Base-by-base conservation (phyloP, 1,140 invertebrate species). In the Drosophila ambigua region DNA sequence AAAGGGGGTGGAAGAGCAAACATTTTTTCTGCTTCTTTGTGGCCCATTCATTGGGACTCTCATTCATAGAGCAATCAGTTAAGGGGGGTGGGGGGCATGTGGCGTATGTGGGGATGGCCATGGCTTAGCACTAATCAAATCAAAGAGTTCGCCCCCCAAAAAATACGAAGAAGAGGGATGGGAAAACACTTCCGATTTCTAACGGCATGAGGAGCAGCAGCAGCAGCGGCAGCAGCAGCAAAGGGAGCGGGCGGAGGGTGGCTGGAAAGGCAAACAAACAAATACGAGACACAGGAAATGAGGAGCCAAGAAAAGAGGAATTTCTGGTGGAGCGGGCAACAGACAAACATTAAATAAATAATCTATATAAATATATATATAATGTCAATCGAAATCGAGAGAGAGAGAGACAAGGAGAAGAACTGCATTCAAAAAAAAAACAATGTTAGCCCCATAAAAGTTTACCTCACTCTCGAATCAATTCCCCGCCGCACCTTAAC, bases 41-140 rank as follows among this genome's bases (percentile, higher is more conserved):
- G 79, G 59, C 80, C 80, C 72, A 84, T 84, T 83, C 80, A 84
- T 79, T 53, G 80, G 76, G 66, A 75, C 53, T 66, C 76, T 71
- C 72, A 76, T 79, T 83, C 76, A 79, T 84, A 64, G 79, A 50
- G 71, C 80, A 83, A 84, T 84, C 80, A 84, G 77, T 50, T 28
- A 48, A 67, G 52, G 45, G 61, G 66, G 28, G 43, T 20, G n/a
- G n/a, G 15, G 5, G 13, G 35, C 16, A 20, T 20, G 20, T 20
- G 20, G 20, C 20, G 20, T 20, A 20, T 20, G 20, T 20, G 20
- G 26, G 64, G 35, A 1, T 26, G 61, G 61, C 41, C 65, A 3
- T 26, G 61, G 53, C 43, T 65, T 57, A 60, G 75, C 45, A 68
- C 77, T 83, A 83, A 83, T 84, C 80, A 83, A 83, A 83, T 79